Evolutionary conservation across 2,888 invertebrate species (phyloP).

Genomic region (Cephus runcator): DNA sequence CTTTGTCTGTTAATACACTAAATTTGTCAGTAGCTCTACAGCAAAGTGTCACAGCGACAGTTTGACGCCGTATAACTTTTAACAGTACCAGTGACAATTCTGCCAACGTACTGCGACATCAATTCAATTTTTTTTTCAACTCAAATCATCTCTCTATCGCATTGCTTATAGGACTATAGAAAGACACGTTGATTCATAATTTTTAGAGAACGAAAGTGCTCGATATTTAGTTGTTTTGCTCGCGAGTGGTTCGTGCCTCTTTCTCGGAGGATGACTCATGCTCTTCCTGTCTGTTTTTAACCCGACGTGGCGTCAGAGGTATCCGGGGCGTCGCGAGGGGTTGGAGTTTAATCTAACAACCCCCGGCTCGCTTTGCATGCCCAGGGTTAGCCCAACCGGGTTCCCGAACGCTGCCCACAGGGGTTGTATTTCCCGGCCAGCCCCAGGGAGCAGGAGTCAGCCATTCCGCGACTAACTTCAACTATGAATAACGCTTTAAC

Average conservation of each 20-base stretch:
- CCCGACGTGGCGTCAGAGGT: conserved; percentile 52
- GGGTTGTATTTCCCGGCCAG: conserved; percentile 49
- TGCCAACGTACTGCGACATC: neutral
- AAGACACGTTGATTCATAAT: neutral
- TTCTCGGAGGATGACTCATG: conserved; percentile 55
- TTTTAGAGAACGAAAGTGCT: neutral
- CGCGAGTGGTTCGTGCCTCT: conserved; percentile 33
- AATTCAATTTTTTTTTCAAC: neutral
- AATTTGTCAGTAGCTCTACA: conserved; percentile 45
- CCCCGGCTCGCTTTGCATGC: conserved; percentile 60
- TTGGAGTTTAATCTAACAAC: conserved; percentile 63
- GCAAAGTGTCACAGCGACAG: neutral
- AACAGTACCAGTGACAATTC: neutral
- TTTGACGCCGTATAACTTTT: neutral
- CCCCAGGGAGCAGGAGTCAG: conserved; percentile 22
- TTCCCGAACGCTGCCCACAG: conserved; percentile 41
- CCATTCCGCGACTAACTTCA: conserved; percentile 46
- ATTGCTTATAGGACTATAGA: neutral
- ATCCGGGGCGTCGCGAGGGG: conserved; percentile 58
- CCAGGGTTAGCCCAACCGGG: conserved; percentile 39
- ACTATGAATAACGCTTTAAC: conserved; percentile 43
- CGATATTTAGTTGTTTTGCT: conserved; percentile 29
- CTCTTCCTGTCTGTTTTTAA: conserved; percentile 59
- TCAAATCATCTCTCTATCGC: neutral
- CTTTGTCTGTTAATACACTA: conserved; percentile 42